Conservation (phyloP, 2,797 vertebrate species). For the Alectoris magna region DNA sequence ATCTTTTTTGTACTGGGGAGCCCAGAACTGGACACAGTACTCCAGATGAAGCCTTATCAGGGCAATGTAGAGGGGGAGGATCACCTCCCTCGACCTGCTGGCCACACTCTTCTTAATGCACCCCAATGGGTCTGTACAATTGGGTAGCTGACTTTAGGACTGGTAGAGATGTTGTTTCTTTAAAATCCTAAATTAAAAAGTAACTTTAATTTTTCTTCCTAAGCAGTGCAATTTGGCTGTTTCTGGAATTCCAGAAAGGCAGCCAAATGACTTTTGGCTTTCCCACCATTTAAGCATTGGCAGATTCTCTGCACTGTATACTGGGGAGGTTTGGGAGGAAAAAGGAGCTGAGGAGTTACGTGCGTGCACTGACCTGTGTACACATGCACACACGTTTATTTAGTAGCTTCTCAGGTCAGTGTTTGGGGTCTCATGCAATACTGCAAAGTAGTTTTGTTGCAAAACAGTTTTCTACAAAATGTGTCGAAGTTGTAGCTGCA, state of each 20-base stretch:
- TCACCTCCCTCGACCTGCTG: no score
- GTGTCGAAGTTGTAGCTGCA: not conserved
- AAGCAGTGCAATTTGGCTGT: not conserved
- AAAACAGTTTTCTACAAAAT: not conserved
- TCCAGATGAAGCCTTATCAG: no score
- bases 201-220: conserved; percentile 9
- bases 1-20: no score
- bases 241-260: conserved; percentile 14
- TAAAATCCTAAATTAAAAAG: not conserved
- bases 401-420: not conserved
- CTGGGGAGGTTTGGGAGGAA: not conserved
- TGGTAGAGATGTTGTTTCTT: not conserved
- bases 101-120: no score
- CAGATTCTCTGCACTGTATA: not conserved
- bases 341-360: not conserved
- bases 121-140: not conserved
- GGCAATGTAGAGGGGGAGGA: no score
- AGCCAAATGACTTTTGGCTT: conserved; percentile 30
- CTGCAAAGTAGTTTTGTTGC: not conserved
- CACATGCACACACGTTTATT: not conserved
- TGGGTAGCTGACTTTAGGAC: not conserved
- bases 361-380: not conserved
- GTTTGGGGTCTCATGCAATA: not conserved
- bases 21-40: no score
- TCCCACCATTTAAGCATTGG: conserved; percentile 19